Percentiles rank a stretch among this genome's conserved stretches.
phyloP scores from a whole-genome alignment of 2,888 invertebrate genomes.

The Erebia epiphron region DNA sequence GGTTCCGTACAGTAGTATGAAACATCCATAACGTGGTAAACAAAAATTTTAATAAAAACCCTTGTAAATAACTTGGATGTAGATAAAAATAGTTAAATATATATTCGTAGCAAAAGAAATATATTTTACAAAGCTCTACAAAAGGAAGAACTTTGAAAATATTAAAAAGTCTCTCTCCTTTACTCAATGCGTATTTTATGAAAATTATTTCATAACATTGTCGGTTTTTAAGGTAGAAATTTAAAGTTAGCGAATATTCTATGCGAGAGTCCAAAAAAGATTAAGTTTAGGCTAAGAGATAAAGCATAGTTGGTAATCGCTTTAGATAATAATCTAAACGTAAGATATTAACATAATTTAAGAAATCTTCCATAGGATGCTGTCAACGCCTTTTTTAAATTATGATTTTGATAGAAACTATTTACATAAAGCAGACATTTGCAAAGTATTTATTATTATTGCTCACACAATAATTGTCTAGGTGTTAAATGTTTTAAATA shows the following conservation, averaged over 20 bases:
- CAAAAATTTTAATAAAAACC: too few relatives aligned
- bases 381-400: conserved; percentile 18
- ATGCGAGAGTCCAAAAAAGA: background rate
- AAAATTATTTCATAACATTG: too few relatives aligned
- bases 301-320: background rate
- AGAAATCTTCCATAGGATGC: conserved; percentile 10
- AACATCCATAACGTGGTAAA: too few relatives aligned
- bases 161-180: too few relatives aligned
- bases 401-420: conserved; percentile 4
- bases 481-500: background rate
- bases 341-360: conserved; percentile 6
- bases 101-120: too few relatives aligned
- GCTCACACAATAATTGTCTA: conserved; percentile 15
- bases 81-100: too few relatives aligned
- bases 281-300: background rate
- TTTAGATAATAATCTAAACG: conserved; percentile 14
- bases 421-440: conserved; percentile 10
- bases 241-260: background rate
- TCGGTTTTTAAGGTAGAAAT: too few relatives aligned
- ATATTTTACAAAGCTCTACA: too few relatives aligned
- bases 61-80: too few relatives aligned
- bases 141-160: too few relatives aligned
- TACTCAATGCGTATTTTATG: too few relatives aligned
- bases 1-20: too few relatives aligned
- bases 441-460: conserved; percentile 19